Evolutionary conservation across 92 coral and sea anemone species (phyloP).

Genomic region (Nematostella vectensis): DNA sequence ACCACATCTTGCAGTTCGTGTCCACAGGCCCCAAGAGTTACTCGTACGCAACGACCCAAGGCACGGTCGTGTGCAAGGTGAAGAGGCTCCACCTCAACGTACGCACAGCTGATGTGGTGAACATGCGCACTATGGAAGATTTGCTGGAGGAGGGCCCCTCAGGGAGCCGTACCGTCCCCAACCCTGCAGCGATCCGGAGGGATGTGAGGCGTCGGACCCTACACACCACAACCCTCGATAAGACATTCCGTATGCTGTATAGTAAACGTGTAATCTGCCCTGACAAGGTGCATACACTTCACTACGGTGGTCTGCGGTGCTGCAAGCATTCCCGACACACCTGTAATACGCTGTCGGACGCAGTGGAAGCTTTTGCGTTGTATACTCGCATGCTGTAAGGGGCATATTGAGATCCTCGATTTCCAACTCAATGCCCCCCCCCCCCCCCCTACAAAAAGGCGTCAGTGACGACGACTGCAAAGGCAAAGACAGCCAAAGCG

Average conservation of each 20-base stretch:
- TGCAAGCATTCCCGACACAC: too few relatives aligned
- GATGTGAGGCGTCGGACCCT: neutral
- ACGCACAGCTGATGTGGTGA: neutral
- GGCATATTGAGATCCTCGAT: too few relatives aligned
- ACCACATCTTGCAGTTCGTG: neutral
- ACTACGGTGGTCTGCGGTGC: too few relatives aligned
- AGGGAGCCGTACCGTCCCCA: neutral
- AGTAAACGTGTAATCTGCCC: slow-evolving; percentile 2
- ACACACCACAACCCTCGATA: neutral
- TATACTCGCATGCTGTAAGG: neutral
- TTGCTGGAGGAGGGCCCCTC: neutral
- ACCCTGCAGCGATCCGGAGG: slow-evolving; percentile 6
- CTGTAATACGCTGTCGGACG: too few relatives aligned
- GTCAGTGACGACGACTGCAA: too few relatives aligned
- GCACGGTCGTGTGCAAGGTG: slow-evolving; percentile 9
- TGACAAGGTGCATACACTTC: neutral
- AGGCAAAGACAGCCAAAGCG: too few relatives aligned
- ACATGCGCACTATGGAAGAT: slow-evolving; percentile 5
- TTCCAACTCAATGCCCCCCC: too few relatives aligned
- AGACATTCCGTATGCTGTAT: slow-evolving; percentile 8
- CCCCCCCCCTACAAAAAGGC: too few relatives aligned
- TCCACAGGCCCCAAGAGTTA: slow-evolving; percentile 35
- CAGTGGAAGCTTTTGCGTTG: too few relatives aligned
- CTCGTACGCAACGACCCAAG: slow-evolving; percentile 4
- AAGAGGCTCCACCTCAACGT: slow-evolving; percentile 14